These are phyloP conservation scores for Neria commutata DNA, from an alignment of 2,888 invertebrate genomes.

Conservation along the genomic window DNA sequence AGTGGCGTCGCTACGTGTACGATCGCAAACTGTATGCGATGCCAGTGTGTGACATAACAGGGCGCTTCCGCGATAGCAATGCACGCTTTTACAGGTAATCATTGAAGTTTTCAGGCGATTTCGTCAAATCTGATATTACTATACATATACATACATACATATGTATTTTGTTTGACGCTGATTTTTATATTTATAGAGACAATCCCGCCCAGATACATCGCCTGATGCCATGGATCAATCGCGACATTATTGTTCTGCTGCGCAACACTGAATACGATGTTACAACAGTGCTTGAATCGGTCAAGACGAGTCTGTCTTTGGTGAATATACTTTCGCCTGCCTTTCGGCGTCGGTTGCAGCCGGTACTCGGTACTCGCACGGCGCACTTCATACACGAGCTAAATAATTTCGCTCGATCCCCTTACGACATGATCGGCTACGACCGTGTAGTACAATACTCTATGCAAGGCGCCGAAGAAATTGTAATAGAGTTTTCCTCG, in stretches of 20 bases:
- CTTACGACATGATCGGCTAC: conserved; percentile 84
- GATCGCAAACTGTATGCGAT: conserved; percentile 76
- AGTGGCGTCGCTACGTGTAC: conserved; percentile 74
- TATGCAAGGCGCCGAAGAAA: conserved; percentile 56
- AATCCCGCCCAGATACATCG: conserved; percentile 83
- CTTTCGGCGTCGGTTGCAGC: conserved; percentile 73
- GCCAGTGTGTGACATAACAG: conserved; percentile 72
- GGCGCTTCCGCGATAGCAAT: conserved; percentile 74
- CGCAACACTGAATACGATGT: conserved; percentile 68
- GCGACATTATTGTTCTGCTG: conserved; percentile 78
- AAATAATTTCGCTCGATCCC: conserved; percentile 83
- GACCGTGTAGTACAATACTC: conserved; percentile 75
- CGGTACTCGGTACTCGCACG: conserved; percentile 74
- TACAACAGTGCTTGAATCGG: conserved; percentile 71
- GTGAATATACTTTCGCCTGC: conserved; percentile 67
- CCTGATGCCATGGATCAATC: conserved; percentile 84
- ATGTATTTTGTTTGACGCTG: neutral
- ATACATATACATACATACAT: no score
- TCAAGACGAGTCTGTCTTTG: conserved; percentile 72
- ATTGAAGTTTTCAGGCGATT: no score
- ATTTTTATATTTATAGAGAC: conserved; percentile 65
- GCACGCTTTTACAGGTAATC: conserved; percentile 77
- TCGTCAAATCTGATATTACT: no score
- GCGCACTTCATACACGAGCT: conserved; percentile 91
- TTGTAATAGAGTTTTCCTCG: conserved; percentile 53